Evolutionary conservation across 2,113 vertebrate genomes (phyloP).

Genomic region (Glaucomys volans): DNA sequence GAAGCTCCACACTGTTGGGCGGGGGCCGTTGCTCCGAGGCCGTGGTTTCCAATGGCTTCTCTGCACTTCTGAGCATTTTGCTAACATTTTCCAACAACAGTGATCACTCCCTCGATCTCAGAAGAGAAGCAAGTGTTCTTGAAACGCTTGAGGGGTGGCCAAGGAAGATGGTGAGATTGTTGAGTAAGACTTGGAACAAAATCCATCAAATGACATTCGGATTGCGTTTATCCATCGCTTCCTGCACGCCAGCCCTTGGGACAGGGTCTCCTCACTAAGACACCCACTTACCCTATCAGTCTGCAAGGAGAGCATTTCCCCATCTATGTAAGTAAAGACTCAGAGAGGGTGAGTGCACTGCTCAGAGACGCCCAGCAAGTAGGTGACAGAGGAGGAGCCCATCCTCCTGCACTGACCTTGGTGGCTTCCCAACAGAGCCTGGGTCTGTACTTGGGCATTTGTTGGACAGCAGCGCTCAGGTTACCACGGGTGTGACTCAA

Average conservation of each 20-base stretch:
- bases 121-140: not conserved
- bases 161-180: not conserved
- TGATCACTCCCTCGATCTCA: not conserved
- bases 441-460: not conserved
- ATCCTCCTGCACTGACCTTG: not conserved
- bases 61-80: not conserved
- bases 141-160: not conserved
- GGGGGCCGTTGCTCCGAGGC: not conserved
- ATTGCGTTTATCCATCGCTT: not conserved
- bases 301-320: not conserved
- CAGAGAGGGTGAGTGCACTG: not conserved
- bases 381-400: not conserved
- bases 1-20: not conserved
- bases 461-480: not conserved
- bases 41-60: not conserved
- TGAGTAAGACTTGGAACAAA: not conserved
- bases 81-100: not conserved
- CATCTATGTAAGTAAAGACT: not conserved
- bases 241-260: not conserved
- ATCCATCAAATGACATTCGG: not conserved
- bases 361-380: not conserved
- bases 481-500: not conserved
- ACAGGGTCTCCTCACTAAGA: not conserved
- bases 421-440: rapidly evolving
- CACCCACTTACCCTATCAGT: not conserved